Evolutionary conservation across 2,797 vertebrate genomes (phyloP), one percentile per base, ranked within the genome.

Genomic region (Myotis myotis): DNA sequence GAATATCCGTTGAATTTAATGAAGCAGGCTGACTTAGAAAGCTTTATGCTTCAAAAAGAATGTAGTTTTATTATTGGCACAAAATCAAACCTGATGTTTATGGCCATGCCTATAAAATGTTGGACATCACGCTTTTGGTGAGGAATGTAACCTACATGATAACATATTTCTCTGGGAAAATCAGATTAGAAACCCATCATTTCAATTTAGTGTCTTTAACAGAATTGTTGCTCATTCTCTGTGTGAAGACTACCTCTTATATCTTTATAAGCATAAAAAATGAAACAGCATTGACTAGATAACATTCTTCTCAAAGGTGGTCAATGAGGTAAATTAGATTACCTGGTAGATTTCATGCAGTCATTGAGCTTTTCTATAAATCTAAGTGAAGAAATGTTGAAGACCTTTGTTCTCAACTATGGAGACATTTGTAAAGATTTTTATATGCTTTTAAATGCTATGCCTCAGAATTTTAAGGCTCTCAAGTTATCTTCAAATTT

Each of bases 311-410:
- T 92, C 55, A 84, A 94, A 96, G 28, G 22, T 92, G 51, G 57
- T 70, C 41, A 82, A 66, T 93, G 70, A 90, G 53, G n/a, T 85
- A 76, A 96, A 95, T 96, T 94, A 92, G 49, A 93, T 96, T 92
- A 92, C 30, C 57, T 95, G 81, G 74, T 64, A 62, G 79, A 92
- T 95, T 78, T 6, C 41, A 72, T 33, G 22, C 11, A 89, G 30
- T 62, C 84, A 49, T 72, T 94, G 68, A 85, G 55, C 12, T 74
- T 89, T 96, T 81, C 57, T 76, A 15, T 72, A 95, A 71, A 90
- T 83, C 22, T 85, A 79, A 86, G 23, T n/a, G 53, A 11, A 93
- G 90, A 85, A 75, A 75, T 55, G 71, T 68, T 87, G 51, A 87
- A 96, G 64, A 85, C 71, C 17, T 51, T 89, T 91, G 23, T 87